Conservation (phyloP, 2,113 vertebrate genomes). For the Myotis yumanensis region DNA sequence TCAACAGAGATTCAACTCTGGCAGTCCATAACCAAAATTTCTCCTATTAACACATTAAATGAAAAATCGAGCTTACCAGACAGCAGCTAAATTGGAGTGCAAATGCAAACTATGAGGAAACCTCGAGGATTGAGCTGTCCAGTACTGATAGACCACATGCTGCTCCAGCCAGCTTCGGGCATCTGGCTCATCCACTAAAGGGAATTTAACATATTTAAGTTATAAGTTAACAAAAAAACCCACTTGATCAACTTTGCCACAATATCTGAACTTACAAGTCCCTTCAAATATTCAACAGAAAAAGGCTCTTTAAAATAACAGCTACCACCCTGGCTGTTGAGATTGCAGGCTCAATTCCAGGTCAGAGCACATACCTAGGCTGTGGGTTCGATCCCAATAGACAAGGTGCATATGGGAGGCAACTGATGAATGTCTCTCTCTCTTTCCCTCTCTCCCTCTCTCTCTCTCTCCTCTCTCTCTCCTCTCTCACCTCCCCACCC, state of each 20-base stretch:
- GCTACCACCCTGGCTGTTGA: not conserved
- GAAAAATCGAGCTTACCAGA: conserved; percentile 86
- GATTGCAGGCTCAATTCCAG: not conserved
- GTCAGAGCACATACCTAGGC: not conserved
- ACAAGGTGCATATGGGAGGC: not conserved
- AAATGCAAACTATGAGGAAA: conserved; percentile 95
- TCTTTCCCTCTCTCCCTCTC: not conserved
- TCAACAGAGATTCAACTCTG: not conserved
- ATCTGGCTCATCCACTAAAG: conserved; percentile 88
- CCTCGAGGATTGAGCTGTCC: conserved; percentile 88
- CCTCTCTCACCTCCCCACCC: not conserved
- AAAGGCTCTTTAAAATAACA: not conserved
- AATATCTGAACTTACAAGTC: not conserved
- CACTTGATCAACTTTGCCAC: not conserved
- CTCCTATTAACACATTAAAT: not conserved
- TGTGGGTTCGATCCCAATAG: not conserved
- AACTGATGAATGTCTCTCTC: not conserved
- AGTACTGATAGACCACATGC: conserved; percentile 93
- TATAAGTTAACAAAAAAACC: not conserved
- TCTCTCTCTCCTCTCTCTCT: not conserved
- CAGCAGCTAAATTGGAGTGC: conserved; percentile 94
- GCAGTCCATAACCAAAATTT: not conserved
- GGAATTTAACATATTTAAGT: accelerated
- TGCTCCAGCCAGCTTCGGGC: conserved; percentile 93
- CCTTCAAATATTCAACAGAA: not conserved